Evolutionary conservation across 64 coral and sea anemone genomes (phyloP), one percentile per base, ranked within the genome.

Genomic region (Porites lutea): DNA sequence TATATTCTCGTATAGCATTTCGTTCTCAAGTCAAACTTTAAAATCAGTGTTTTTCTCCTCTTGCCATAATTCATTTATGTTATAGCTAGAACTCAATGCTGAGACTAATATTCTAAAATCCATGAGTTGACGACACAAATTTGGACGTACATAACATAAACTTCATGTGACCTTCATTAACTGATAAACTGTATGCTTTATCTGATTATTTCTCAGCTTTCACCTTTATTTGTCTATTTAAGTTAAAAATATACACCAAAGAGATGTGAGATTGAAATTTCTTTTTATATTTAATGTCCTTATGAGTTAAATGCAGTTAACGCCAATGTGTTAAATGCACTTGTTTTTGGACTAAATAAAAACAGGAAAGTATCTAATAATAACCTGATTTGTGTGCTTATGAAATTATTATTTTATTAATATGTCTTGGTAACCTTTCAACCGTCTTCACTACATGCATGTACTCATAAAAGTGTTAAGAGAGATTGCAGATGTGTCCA

Each of bases 391-490:
- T 48, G 45, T 47, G 19, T 14, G 21, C 19, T 15, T 59, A 6
- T 37, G 27, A 37, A 37, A 37, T 37, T 37, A 19, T 75, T 76
- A 48, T 19, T 2, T 12, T 48, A 52, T 44, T 19, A 83, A n/a
- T 66, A 83, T 83, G 37, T 20, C 20, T 65, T 65, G 15, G 18
- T 83, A 8, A 83, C 60, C 44, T 48, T 15, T 65, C 0, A 57
- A 57, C 54, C 53, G 0, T 37, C 27, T 37, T 37, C 27, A 37
- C 27, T 37, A 37, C 27, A 37, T 37, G 27, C n/a, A n/a, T n/a
- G n/a, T n/a, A n/a, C n/a, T n/a, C n/a, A n/a, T n/a, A n/a, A 23
- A 83, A 18, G 5, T 83, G 59, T 49, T 43, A 65, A 83, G n/a
- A 44, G 79, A 64, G 18, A 48, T 65, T 18, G 6, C 8, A 78